Evolutionary conservation across 2,797 vertebrate genomes (phyloP).

Genomic region (Phataginus tricuspis): DNA sequence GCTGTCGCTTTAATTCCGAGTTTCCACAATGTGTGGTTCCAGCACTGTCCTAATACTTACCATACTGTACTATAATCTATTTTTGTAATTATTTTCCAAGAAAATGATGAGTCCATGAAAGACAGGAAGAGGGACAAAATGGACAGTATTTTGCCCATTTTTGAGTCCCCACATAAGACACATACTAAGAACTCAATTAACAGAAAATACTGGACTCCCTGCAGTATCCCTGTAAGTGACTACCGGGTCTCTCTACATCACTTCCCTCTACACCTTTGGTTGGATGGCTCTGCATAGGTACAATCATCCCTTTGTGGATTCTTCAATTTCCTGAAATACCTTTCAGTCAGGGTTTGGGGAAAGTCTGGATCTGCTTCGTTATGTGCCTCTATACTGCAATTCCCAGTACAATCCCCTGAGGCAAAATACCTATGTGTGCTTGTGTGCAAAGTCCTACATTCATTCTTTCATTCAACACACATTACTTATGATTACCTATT

Average conservation of each 20-base stretch:
- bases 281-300: not conserved
- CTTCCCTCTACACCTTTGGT: not conserved
- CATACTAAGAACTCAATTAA: not conserved
- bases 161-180: not conserved
- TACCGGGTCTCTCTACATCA: not conserved
- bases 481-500: not conserved
- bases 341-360: not conserved
- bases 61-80: not conserved
- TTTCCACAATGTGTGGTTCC: not conserved
- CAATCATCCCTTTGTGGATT: not conserved
- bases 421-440: not conserved
- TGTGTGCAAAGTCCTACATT: not conserved
- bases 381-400: not conserved
- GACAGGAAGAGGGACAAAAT: not conserved
- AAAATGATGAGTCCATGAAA: constrained; percentile 5
- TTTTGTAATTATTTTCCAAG: constrained; percentile 4
- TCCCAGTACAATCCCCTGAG: not conserved
- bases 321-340: not conserved
- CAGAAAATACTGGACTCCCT: not conserved
- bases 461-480: not conserved
- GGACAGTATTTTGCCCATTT: not conserved
- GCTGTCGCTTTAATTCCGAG: not conserved
- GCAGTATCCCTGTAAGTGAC: not conserved
- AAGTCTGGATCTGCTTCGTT: not conserved
- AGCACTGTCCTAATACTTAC: not conserved